Evolutionary conservation across 1,140 invertebrate genomes (phyloP).

Genomic region (Ceratitis capitata): DNA sequence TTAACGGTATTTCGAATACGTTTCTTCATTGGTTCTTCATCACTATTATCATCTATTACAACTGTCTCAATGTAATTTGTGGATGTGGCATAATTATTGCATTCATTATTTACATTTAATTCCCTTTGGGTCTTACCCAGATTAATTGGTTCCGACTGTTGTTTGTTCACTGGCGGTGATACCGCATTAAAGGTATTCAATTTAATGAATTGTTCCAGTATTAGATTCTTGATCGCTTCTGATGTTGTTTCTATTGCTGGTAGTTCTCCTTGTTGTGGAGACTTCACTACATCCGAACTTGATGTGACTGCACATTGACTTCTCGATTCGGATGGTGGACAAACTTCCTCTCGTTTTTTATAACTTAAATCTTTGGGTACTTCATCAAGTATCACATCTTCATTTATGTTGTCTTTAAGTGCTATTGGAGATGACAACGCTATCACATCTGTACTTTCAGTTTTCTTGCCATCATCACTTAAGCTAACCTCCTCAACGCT

Average conservation of each 20-base stretch:
- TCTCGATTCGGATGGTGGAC: slow-evolving; percentile 59
- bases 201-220: slow-evolving; percentile 62
- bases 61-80: slow-evolving; percentile 65
- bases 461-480: background rate
- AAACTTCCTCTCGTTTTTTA: slow-evolving; percentile 65
- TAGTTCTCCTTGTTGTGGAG: slow-evolving; percentile 58
- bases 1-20: slow-evolving; percentile 55
- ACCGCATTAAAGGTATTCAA: slow-evolving; percentile 50
- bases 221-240: slow-evolving; percentile 62
- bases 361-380: slow-evolving; percentile 70
- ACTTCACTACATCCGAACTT: slow-evolving; percentile 55
- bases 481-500: slow-evolving; percentile 15
- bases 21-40: slow-evolving; percentile 71
- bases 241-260: slow-evolving; percentile 58
- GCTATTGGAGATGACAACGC: background rate
- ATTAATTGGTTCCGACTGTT: slow-evolving; percentile 74
- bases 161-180: slow-evolving; percentile 13
- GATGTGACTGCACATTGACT: slow-evolving; percentile 62
- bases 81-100: slow-evolving; percentile 69
- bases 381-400: slow-evolving; percentile 63
- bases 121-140: slow-evolving; percentile 68
- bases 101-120: slow-evolving; percentile 65
- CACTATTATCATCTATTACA: slow-evolving; percentile 57
- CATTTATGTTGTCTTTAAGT: background rate
- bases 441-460: background rate